phyloP scores from a whole-genome alignment of 1,140 invertebrate genomes.

The Tenebrio molitor region DNA sequence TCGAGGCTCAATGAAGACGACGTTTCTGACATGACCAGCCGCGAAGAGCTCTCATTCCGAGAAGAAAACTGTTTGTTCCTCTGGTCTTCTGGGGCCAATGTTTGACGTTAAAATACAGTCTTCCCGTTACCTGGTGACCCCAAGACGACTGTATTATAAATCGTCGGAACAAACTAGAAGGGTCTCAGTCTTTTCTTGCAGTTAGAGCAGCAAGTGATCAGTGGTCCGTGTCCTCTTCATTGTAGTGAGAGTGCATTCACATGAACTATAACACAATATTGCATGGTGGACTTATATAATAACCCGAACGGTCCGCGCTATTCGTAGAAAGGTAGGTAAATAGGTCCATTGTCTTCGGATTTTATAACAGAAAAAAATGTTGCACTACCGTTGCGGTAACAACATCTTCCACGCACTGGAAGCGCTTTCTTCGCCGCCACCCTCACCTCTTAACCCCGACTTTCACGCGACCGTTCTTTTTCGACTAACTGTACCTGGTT shows the following conservation, averaged over 20 bases:
- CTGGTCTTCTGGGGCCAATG: not conserved
- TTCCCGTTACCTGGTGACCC: constrained; percentile 45
- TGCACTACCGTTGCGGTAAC: too few species aligned
- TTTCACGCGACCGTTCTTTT: not conserved
- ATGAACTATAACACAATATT: constrained; percentile 36
- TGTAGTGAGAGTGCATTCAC: constrained; percentile 36
- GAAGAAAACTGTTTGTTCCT: not conserved
- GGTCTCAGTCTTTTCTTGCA: constrained; percentile 35
- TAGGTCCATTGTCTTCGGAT: constrained; percentile 13
- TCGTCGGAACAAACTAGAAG: constrained; percentile 15
- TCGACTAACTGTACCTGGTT: not conserved
- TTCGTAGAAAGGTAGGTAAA: constrained; percentile 19
- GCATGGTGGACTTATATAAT: constrained; percentile 40
- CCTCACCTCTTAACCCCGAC: not conserved
- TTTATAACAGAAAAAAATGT: not conserved
- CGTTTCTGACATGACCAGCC: too few species aligned
- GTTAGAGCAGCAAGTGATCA: not conserved
- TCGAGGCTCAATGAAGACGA: too few species aligned
- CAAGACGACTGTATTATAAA: constrained; percentile 40
- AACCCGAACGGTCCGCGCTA: not conserved
- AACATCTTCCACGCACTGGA: too few species aligned
- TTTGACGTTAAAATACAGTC: constrained; percentile 8
- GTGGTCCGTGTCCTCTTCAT: constrained; percentile 25
- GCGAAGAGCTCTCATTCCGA: not conserved
- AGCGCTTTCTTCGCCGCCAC: too few species aligned